Base-by-base conservation (phyloP, 2,113 vertebrate genomes). In the Sisor rabdophorus region DNA sequence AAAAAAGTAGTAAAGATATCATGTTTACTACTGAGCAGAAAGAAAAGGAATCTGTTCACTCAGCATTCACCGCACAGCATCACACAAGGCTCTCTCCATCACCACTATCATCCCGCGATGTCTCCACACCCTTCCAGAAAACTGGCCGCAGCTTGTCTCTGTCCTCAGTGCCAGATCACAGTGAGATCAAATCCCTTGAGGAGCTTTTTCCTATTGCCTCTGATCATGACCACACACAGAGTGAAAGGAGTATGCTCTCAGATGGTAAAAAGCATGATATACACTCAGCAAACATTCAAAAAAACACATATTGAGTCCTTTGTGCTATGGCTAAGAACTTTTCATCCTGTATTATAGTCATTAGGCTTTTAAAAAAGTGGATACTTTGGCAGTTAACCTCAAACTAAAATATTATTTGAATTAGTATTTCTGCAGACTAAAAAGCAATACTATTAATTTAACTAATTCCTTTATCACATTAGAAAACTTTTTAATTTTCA, bases 161-260 rank as follows among this genome's bases (percentile, higher is more conserved):
- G n/a, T 84, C 64, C 0, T 88, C 90, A 11, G 47, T 55, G 28
- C 82, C 80, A 0, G 82, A 84, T 4, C 78, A 9, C 50, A 90
- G 86, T 15, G 86, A 93, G 72, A 80, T 93, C 7, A 85, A 75
- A 11, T 93, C 93, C 2, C 61, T 91, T 65, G 92, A 92, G 2
- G 92, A 93, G 54, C 87, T 92, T 4, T 91, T 92, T 77, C 88
- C 89, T 0, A 68, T 68, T 0, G 22, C n/a, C 2, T 26, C 5
- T 47, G 44, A 83, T 56, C 82, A 75, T 72, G 82, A 89, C 19
- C 84, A 88, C 59, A 63, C 79, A 15, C 76, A 59, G 3, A 89
- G 86, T 53, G 85, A 90, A 50, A 90, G 12, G 47, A 87, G 81
- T 54, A 58, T 58, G 10, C 79, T 86, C 28, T 90, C 87, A 2